Percentiles rank a stretch among this genome's conserved stretches.
phyloP scores from a whole-genome alignment of 2,797 vertebrate genomes.

The Falco columbarius region DNA sequence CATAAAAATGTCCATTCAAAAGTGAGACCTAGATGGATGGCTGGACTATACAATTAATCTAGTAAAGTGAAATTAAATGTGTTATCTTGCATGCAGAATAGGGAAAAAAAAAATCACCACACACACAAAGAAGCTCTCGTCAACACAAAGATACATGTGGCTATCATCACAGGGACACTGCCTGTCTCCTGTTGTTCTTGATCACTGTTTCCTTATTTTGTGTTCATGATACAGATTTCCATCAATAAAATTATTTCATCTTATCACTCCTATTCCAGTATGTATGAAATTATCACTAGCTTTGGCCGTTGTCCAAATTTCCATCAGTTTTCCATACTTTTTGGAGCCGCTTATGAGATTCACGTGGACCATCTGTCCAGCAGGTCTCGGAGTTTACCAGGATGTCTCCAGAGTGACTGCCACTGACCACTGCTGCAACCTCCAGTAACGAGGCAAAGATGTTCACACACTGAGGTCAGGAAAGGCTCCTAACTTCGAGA shows the following conservation, averaged over 20 bases:
- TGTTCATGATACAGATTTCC: neutral
- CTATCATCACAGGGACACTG: neutral
- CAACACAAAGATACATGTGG: neutral
- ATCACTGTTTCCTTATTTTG: neutral
- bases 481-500: neutral
- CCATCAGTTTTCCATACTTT: neutral
- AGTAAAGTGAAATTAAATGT: neutral
- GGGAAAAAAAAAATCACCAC: fast-evolving
- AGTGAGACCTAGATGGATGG: neutral
- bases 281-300: neutral
- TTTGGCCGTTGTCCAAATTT: neutral
- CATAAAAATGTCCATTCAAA: neutral
- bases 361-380: fast-evolving
- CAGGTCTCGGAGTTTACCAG: neutral
- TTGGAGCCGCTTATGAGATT: neutral
- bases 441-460: neutral
- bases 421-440: neutral
- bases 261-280: neutral
- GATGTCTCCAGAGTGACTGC: neutral
- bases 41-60: neutral
- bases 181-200: neutral
- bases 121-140: neutral
- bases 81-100: neutral
- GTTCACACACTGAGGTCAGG: neutral
- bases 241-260: neutral